These are phyloP conservation scores for Ostrea denselamellosa DNA, from an alignment of 1,140 invertebrate genomes.

Conservation along the genomic window DNA sequence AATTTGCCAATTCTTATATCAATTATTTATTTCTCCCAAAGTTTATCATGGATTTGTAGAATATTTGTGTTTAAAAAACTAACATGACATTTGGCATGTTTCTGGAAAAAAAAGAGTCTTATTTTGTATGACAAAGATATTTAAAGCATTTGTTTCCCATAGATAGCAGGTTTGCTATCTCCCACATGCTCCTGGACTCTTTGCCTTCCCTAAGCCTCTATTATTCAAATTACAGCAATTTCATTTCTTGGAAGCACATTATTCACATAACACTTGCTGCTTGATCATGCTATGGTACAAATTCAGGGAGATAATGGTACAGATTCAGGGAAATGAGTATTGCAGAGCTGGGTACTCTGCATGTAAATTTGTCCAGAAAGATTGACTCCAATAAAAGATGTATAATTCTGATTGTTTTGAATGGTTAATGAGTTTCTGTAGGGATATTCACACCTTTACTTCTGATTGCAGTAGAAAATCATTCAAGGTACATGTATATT, in stretches of 20 bases:
- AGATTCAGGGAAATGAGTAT: background rate
- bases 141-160: background rate
- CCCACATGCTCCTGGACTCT: background rate
- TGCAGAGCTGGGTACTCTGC: background rate
- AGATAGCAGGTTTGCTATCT: background rate
- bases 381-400: constrained; percentile 19
- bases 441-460: background rate
- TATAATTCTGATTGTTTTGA: background rate
- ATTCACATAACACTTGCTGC: constrained; percentile 29
- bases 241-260: constrained; percentile 32
- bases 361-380: background rate
- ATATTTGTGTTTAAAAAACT: constrained; percentile 23
- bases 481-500: background rate
- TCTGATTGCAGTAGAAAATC: background rate
- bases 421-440: background rate
- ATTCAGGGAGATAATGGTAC: background rate
- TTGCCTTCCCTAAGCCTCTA: background rate
- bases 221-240: constrained; percentile 25
- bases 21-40: constrained; percentile 27
- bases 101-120: background rate
- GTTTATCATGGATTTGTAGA: constrained; percentile 21
- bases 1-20: constrained; percentile 19
- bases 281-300: constrained; percentile 4
- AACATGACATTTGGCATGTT: constrained; percentile 14
- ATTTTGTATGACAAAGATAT: background rate